Evolutionary conservation across 2,888 invertebrate species (phyloP).

Genomic region (Epinotia demarniana): DNA sequence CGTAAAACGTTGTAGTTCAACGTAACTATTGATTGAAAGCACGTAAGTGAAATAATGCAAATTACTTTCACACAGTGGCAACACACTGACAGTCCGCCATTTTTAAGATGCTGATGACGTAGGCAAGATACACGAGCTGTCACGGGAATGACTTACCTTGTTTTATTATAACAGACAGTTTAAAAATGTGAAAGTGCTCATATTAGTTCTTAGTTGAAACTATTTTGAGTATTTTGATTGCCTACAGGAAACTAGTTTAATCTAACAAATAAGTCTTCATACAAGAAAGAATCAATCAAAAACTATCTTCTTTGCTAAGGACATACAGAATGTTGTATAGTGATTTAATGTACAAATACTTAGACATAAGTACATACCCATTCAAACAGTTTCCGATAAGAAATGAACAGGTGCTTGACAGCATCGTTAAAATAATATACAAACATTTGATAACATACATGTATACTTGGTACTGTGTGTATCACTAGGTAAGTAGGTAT

Average conservation of each 20-base stretch:
- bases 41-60: too few relatives aligned
- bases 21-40: too few relatives aligned
- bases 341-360: constrained; percentile 25
- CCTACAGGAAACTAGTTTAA: background rate
- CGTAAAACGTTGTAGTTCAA: too few relatives aligned
- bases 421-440: constrained; percentile 11
- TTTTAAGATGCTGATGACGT: too few relatives aligned
- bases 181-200: too few relatives aligned
- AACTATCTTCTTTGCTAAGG: constrained; percentile 7
- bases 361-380: constrained; percentile 29
- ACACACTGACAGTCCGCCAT: too few relatives aligned
- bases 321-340: constrained; percentile 10
- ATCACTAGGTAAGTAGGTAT: constrained; percentile 3
- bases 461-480: background rate
- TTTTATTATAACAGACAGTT: too few relatives aligned
- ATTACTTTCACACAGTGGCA: too few relatives aligned
- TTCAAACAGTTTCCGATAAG: constrained; percentile 25
- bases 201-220: too few relatives aligned
- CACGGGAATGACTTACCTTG: too few relatives aligned
- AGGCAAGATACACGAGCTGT: too few relatives aligned
- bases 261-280: background rate
- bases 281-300: constrained; percentile 11
- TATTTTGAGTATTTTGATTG: too few relatives aligned
- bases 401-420: constrained; percentile 28
- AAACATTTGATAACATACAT: constrained; percentile 23